Percentiles rank a stretch among this genome's conserved stretches.
These are phyloP conservation scores for Arvicanthis niloticus DNA, from an alignment of 2,113 vertebrate genomes.

Conservation along the genomic window DNA sequence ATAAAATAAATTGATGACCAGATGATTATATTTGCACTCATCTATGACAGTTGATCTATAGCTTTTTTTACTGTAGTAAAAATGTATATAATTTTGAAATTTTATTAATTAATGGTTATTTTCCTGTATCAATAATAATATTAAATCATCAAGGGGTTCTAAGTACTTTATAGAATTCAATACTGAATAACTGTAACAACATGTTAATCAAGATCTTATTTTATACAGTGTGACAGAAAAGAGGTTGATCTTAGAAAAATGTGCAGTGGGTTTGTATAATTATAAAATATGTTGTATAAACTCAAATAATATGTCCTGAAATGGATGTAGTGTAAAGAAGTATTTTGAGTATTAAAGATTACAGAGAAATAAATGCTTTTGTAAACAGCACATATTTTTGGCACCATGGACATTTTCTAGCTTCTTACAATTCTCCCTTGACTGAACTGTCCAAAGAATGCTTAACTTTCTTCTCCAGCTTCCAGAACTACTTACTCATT, in stretches of 20 bases:
- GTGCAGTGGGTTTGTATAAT: background rate
- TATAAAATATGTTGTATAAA: background rate
- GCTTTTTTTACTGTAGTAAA: background rate
- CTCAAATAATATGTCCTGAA: background rate
- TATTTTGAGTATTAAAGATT: background rate
- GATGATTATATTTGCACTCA: background rate
- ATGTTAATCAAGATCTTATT: background rate
- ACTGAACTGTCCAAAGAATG: background rate
- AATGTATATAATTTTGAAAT: background rate
- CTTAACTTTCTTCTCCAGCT: background rate
- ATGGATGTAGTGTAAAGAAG: background rate
- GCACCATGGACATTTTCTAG: background rate
- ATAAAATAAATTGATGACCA: background rate
- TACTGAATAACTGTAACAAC: background rate
- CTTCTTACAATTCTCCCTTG: background rate
- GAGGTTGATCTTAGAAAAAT: background rate
- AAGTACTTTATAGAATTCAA: background rate
- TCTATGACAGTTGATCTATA: background rate
- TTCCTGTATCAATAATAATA: background rate
- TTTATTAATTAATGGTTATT: background rate
- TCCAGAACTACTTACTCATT: background rate
- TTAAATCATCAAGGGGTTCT: background rate
- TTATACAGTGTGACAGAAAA: background rate
- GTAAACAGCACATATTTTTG: background rate
- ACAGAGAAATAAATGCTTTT: background rate